A percentile compares a stretch with the other conserved stretches of the same genome.
Evolutionary conservation across 2,888 invertebrate genomes (phyloP).

Genomic region (Pachydiplax longipennis): DNA sequence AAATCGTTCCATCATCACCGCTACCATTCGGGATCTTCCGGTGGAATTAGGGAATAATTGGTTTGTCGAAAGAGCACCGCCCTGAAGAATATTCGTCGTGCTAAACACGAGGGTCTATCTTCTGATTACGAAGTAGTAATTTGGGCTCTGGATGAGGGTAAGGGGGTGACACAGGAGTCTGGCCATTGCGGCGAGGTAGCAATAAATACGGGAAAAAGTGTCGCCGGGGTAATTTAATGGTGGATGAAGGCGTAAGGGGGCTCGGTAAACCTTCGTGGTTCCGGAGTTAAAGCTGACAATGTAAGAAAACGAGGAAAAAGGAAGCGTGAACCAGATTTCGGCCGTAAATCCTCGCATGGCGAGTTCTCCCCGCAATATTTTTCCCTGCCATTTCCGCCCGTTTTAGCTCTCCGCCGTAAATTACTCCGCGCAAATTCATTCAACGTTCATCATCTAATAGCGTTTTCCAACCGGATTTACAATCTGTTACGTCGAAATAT

Average conservation of each 20-base stretch:
- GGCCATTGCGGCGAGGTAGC: conserved; percentile 6
- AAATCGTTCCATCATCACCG: too few relatives aligned
- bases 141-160: not conserved
- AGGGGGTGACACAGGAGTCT: not conserved
- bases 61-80: not conserved
- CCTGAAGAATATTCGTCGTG: not conserved
- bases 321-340: not conserved
- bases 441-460: not conserved
- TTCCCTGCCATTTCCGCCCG: not conserved
- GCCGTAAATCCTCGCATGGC: not conserved
- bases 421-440: not conserved
- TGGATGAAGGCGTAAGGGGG: not conserved
- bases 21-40: too few relatives aligned
- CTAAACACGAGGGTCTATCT: not conserved
- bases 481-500: not conserved
- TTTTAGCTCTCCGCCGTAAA: not conserved
- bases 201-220: conserved; percentile 28
- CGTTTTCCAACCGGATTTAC: not conserved
- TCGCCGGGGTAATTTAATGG: conserved; percentile 22
- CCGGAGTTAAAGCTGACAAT: conserved; percentile 3
- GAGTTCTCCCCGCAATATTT: conserved; percentile 14
- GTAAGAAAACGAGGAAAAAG: conserved; percentile 13
- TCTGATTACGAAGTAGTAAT: not conserved
- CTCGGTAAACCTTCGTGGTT: conserved; percentile 7
- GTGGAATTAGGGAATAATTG: not conserved